These are phyloP conservation scores for Eulemur macaco DNA, from an alignment of 2,113 vertebrate genomes.

Conservation along the genomic window DNA sequence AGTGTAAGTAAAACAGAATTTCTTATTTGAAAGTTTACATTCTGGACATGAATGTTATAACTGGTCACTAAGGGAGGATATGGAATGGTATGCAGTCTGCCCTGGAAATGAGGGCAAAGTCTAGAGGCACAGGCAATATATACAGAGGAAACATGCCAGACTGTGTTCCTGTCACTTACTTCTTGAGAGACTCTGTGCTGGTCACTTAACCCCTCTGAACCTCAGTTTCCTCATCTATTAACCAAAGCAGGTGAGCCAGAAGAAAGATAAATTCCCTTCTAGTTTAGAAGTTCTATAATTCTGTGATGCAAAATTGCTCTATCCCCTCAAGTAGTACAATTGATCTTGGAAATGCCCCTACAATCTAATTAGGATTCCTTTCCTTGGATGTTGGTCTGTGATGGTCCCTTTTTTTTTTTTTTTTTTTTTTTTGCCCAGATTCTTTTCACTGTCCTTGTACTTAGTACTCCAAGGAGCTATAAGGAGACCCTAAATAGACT, in stretches of 20 bases:
- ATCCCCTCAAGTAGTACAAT: neutral
- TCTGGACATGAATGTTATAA: neutral
- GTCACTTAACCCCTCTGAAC: neutral
- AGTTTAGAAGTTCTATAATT: neutral
- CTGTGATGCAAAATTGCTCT: neutral
- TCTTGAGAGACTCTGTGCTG: neutral
- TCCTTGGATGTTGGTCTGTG: neutral
- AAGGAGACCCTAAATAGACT: neutral
- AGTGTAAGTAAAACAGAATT: neutral
- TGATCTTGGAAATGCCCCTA: neutral
- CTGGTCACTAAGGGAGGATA: neutral
- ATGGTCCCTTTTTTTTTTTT: neutral
- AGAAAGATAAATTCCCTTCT: neutral
- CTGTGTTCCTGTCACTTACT: neutral
- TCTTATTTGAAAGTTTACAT: conserved; percentile 12
- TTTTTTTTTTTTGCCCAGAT: neutral
- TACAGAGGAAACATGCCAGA: neutral
- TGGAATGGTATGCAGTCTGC: neutral
- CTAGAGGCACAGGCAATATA: neutral
- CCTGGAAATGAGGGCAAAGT: neutral
- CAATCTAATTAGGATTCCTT: neutral
- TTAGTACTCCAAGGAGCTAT: neutral
- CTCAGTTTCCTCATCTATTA: neutral
- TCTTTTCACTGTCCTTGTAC: neutral
- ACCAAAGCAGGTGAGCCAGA: neutral